Conservation (phyloP, 2,113 vertebrate species). For the Aptenodytes forsteri region DNA sequence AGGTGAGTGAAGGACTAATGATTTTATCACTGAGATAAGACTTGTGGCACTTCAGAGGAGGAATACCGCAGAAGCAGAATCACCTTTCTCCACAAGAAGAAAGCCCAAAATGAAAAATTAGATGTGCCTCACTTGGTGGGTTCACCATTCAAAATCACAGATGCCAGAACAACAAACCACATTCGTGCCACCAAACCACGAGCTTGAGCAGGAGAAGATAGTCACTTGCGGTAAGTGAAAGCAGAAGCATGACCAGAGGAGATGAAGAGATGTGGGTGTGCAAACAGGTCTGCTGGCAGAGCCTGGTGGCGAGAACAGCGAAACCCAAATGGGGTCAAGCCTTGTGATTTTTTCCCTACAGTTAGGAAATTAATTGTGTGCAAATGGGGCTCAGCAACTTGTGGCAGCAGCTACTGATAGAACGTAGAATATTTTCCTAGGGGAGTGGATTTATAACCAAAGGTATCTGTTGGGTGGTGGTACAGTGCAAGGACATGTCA, state of each 20-base stretch:
- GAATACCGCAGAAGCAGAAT: not conserved
- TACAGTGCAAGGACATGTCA: accelerated
- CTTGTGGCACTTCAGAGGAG: not conserved
- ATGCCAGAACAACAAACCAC: not conserved
- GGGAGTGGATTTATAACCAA: not conserved
- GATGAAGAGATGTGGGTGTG: not conserved
- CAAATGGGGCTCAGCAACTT: not conserved
- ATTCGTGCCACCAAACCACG: not conserved
- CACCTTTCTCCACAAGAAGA: not conserved
- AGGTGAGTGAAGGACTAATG: not conserved
- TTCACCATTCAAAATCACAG: not conserved
- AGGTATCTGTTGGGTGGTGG: not conserved
- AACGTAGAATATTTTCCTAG: not conserved
- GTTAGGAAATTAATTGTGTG: not conserved
- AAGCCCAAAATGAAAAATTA: not conserved
- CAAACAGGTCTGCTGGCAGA: not conserved
- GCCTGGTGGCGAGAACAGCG: not conserved
- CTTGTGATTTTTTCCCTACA: not conserved
- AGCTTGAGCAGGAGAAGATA: not conserved
- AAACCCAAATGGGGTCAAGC: not conserved
- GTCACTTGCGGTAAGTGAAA: not conserved
- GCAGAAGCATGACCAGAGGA: not conserved
- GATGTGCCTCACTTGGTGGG: no score
- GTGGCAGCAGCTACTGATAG: not conserved
- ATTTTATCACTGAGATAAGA: not conserved